Base-by-base conservation (phyloP, 1,140 invertebrate genomes). In the Physella acuta region DNA sequence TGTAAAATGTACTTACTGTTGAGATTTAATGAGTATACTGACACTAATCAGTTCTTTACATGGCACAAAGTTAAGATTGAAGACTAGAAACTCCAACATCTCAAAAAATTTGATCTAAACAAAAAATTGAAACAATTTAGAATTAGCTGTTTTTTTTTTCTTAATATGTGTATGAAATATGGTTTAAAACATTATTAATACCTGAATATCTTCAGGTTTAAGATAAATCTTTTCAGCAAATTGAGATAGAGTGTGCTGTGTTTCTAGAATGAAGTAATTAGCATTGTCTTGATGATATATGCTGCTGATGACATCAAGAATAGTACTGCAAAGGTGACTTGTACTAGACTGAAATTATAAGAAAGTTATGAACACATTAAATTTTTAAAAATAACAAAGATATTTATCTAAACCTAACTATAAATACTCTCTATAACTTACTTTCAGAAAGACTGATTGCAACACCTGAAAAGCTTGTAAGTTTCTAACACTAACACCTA, bases 191-290 rank as follows among this genome's bases (percentile, higher is more conserved):
- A n/a, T n/a, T n/a, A n/a, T n/a, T n/a, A 17, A 58, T 76, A 89
- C 88, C 88, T 98, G 95, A 76, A 98, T 94, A 83, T 96, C 92
- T 0, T 88, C 86, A 70, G 92, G 91, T 86, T 99, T 99, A 2
- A 90, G 84, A 77, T 97, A 90, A 74, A 99, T 95, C 80, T 93
- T 93, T 81, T 99, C 97, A 1, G 94, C 94, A 86, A 99, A 98
- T 83, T 96, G 93, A 75, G 93, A 94, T 11, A 98, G 86, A 3
- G 95, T 98, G 81, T 96, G 94, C 84, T 98, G 94, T 75, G 93
- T 92, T 85, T 98, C 97, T 0, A 99, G 87, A 78, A 99, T 98
- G 82, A 99, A 99, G 85, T 99, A 99, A 86, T 99, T 99, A 24
- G 95, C 94, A 83, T 94, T 93, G 84, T 99, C 97, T 28, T 96